Evolutionary conservation across 2,888 invertebrate genomes (phyloP).

Genomic region (Stegana nigrithorax): DNA sequence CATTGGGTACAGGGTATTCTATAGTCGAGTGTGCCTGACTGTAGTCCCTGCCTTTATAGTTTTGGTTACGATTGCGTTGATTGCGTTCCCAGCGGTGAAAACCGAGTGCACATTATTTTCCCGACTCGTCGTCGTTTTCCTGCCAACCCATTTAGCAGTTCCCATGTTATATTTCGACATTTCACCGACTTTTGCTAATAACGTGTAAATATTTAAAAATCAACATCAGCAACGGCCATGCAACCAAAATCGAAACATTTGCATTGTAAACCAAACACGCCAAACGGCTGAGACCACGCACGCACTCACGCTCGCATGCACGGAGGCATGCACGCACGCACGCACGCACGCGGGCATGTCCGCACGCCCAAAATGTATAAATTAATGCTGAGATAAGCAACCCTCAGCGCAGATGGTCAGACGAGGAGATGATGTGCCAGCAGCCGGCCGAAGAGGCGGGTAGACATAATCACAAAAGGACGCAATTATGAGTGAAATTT

Average conservation of each 20-base stretch:
- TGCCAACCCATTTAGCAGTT: slow-evolving; percentile 32
- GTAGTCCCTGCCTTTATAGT: too few relatives aligned
- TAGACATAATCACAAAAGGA: not conserved
- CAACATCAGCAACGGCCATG: slow-evolving; percentile 17
- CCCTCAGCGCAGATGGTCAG: not conserved
- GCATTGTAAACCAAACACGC: too few relatives aligned
- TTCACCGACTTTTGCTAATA: slow-evolving; percentile 48
- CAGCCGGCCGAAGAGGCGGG: not conserved
- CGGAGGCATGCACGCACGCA: too few relatives aligned
- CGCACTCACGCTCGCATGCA: not conserved
- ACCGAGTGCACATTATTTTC: too few relatives aligned
- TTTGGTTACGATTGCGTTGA: too few relatives aligned
- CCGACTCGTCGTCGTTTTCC: too few relatives aligned
- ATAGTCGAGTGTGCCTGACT: too few relatives aligned
- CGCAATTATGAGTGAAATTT: slow-evolving; percentile 56
- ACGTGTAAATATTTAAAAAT: slow-evolving; percentile 57
- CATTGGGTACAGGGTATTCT: too few relatives aligned
- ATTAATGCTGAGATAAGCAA: slow-evolving; percentile 24
- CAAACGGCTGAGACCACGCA: too few relatives aligned
- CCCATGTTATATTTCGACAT: slow-evolving; percentile 54
- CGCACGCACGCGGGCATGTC: too few relatives aligned
- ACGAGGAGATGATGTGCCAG: not conserved
- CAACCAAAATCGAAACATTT: not conserved
- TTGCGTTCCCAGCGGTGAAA: too few relatives aligned
- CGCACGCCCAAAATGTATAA: slow-evolving; percentile 29